Evolutionary conservation across 2,797 vertebrate species (phyloP).

Genomic region (Anguilla anguilla): DNA sequence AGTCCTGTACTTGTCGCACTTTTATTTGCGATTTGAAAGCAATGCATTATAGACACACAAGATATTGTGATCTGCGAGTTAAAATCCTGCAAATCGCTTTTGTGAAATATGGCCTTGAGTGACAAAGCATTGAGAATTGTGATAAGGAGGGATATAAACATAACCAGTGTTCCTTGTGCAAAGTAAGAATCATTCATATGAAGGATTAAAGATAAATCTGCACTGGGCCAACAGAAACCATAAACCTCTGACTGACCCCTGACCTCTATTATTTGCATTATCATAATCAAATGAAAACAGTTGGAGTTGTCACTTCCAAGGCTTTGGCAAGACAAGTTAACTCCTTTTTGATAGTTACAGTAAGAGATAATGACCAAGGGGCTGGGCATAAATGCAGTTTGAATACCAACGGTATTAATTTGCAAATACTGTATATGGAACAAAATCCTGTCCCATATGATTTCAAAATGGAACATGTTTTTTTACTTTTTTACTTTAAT

Average conservation of each 20-base stretch:
- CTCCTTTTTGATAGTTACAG: background rate
- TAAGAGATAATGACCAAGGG: background rate
- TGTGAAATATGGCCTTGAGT: too few relatives aligned
- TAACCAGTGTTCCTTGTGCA: background rate
- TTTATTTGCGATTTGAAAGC: too few relatives aligned
- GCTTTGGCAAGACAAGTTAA: background rate
- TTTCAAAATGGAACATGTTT: too few relatives aligned
- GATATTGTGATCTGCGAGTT: background rate
- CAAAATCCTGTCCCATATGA: too few relatives aligned
- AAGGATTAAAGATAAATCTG: background rate
- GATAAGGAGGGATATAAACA: too few relatives aligned
- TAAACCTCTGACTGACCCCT: background rate
- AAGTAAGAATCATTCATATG: background rate
- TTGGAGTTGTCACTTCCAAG: conserved; percentile 11
- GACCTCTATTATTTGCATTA: background rate
- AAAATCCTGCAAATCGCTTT: background rate
- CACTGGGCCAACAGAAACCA: background rate
- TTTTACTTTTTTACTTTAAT: too few relatives aligned
- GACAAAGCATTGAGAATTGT: too few relatives aligned
- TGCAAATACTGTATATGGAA: too few relatives aligned
- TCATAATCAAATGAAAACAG: conserved; percentile 11
- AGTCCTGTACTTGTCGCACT: too few relatives aligned
- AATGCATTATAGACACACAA: background rate
- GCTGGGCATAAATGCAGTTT: too few relatives aligned
- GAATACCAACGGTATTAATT: too few relatives aligned